phyloP scores from a whole-genome alignment of 1,140 invertebrate species.

The Lanistes nyassanus region DNA sequence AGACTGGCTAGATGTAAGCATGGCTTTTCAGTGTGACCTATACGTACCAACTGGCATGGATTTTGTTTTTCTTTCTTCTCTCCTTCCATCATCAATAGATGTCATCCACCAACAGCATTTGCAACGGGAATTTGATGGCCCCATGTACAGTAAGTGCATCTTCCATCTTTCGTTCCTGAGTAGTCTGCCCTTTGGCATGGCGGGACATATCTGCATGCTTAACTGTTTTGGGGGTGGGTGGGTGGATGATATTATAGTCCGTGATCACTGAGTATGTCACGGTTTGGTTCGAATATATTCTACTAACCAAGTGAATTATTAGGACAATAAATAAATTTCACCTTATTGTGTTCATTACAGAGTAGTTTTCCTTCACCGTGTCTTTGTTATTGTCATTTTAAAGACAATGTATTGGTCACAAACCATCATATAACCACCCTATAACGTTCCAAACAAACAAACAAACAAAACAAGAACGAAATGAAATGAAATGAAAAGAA shows the following conservation, averaged over 20 bases:
- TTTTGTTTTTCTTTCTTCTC: conserved; percentile 6
- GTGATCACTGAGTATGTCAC: no score
- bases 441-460: no score
- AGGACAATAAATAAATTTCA: not conserved
- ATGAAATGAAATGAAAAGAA: no score
- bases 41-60: not conserved
- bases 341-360: not conserved
- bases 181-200: no score
- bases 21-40: not conserved
- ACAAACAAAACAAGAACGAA: not conserved
- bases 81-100: not conserved
- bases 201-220: no score
- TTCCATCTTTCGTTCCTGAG: no score
- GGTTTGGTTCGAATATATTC: no score
- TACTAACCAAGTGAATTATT: no score
- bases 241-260: no score
- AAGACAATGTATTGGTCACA: not conserved
- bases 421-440: no score
- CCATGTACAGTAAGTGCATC: not conserved
- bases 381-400: not conserved
- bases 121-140: not conserved
- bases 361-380: not conserved
- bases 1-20: not conserved
- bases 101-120: conserved; percentile 2
- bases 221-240: no score